Evolutionary conservation across 2,797 vertebrate genomes (phyloP), one percentile per base, ranked within the genome.

Genomic region (Paratrypauchen microcephalus): DNA sequence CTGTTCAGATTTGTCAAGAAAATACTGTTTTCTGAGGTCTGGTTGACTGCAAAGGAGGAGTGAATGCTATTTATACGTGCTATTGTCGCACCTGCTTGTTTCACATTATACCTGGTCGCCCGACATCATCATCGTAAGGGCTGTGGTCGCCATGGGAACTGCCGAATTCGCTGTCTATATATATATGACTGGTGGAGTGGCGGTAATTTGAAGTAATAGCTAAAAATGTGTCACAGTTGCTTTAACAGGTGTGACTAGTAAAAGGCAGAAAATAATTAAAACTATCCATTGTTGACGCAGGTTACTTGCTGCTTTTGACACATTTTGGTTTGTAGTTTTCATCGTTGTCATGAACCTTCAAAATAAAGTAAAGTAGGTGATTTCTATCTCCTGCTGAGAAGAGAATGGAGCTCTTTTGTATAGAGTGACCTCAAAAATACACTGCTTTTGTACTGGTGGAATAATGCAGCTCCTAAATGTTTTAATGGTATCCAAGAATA

Each of bases 121-220:
- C 48, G 74, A 84, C 65, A 57, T n/a, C 68, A 56, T 73, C 57
- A 58, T n/a, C 9, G 50, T 73, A 66, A 32, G 58, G 80, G 58
- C 41, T 65, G 72, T 72, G 68, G 83, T 89, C 81, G 66, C 88
- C 80, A 89, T 90, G 86, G 86, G 78, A 88, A 91, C 87, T 48
- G 65, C 70, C 68, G 71, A 75, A 76, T 68, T 67, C 48, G 69
- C 72, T 72, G 48, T 70, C 64, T 80, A 54, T 76, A 21, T 80
- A 54, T 75, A 21, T 77, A n/a, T 19, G 47, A 36, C 24, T 24
- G 15, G 52, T 39, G 19, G 24, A 66, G 18, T 41, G 36, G 52
- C 19, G 48, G 54, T 65, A 1, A 48, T 70, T 76, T 61, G 57
- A 60, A 63, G 28, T 72, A 60, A 80, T 57, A 18, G 30, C 54